A percentile compares a stretch with the other conserved stretches of the same genome.
phyloP scores from a whole-genome alignment of 2,797 vertebrate genomes.

The Enteromius argenteus region DNA sequence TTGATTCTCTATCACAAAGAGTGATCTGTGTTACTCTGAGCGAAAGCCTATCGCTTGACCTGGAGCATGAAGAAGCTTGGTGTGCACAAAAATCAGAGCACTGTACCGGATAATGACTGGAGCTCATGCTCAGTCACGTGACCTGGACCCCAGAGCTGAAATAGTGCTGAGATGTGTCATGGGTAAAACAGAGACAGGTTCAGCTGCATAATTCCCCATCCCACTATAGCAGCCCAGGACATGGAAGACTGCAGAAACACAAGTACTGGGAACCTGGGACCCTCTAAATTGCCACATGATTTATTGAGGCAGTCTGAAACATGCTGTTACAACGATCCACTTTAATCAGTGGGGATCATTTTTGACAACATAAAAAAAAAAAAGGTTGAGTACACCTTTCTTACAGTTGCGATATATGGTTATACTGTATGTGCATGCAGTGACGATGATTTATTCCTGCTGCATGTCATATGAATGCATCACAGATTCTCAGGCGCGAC shows the following conservation, averaged over 20 bases:
- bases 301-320: slow-evolving; percentile 65
- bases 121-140: slow-evolving; percentile 59
- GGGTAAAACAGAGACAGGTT: slow-evolving; percentile 60
- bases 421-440: neutral
- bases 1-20: neutral
- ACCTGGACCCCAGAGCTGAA: slow-evolving; percentile 63
- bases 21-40: slow-evolving; percentile 20
- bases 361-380: slow-evolving; percentile 18
- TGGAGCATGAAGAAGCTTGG: slow-evolving; percentile 34
- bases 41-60: slow-evolving; percentile 42
- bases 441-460: neutral
- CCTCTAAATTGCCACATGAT: slow-evolving; percentile 68
- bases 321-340: slow-evolving; percentile 51
- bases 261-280: slow-evolving; percentile 65
- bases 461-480: neutral
- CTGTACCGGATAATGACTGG: slow-evolving; percentile 51
- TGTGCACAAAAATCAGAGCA: slow-evolving; percentile 50
- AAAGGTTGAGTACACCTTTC: slow-evolving; percentile 10
- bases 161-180: slow-evolving; percentile 61
- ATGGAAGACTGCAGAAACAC: slow-evolving; percentile 58
- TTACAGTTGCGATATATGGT: neutral
- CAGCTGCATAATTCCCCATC: slow-evolving; percentile 59
- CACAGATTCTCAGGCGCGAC: neutral
- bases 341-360: slow-evolving; percentile 40
- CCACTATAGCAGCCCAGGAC: slow-evolving; percentile 40